phyloP scores from a whole-genome alignment of 2,797 vertebrate species.

The Pseudomugil gertrudae region DNA sequence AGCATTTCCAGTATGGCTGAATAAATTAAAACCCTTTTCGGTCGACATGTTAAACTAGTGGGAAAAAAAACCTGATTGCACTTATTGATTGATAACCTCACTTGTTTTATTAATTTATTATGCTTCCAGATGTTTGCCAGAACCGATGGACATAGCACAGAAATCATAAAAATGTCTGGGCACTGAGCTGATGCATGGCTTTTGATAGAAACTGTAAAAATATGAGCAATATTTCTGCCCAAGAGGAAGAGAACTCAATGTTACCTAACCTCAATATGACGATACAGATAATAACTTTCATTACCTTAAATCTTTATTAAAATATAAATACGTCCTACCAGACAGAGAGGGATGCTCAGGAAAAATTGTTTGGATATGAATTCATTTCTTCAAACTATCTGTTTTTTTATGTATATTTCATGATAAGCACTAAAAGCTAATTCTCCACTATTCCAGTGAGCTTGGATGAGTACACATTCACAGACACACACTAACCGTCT shows the following conservation, averaged over 20 bases:
- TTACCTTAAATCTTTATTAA: neutral
- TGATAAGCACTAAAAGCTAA: neutral
- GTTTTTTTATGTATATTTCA: neutral
- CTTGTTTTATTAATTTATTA: neutral
- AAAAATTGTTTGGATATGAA: neutral
- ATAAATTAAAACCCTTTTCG: neutral
- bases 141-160: neutral
- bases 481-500: constrained; percentile 1
- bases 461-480: no score
- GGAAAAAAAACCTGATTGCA: no score
- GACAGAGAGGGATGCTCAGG: neutral
- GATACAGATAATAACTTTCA: no score
- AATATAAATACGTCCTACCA: no score
- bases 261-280: neutral
- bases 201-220: neutral
- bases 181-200: no score
- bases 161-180: no score
- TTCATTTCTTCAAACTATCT: neutral
- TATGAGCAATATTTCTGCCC: neutral
- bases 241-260: neutral
- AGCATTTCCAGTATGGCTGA: no score
- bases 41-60: no score
- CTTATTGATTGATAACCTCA: neutral
- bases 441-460: neutral
- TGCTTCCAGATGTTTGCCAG: neutral